These are phyloP conservation scores for Gonatopus flavifemur DNA, from an alignment of 1,140 invertebrate species.

Conservation along the genomic window DNA sequence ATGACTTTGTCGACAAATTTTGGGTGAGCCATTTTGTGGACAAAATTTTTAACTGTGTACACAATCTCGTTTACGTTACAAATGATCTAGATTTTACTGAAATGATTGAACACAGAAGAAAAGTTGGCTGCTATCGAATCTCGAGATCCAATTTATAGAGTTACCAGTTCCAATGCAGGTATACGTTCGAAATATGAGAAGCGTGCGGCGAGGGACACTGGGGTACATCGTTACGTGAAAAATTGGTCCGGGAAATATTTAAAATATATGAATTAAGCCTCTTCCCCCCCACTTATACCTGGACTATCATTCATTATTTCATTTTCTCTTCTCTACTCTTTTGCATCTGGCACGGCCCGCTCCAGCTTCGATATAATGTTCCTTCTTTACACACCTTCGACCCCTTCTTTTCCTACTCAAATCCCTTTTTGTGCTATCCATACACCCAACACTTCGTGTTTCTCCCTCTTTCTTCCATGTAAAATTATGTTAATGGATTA, in stretches of 20 bases:
- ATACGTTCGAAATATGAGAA: slow-evolving; percentile 19
- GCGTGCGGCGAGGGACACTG: slow-evolving; percentile 2
- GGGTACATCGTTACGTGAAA: slow-evolving; percentile 49
- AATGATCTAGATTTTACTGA: no score
- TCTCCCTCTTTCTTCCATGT: slow-evolving; percentile 39
- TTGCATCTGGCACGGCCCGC: slow-evolving; percentile 51
- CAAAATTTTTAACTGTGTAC: no score
- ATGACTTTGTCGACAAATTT: no score
- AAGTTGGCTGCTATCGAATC: slow-evolving; percentile 30
- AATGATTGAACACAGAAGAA: no score
- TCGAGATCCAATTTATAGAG: slow-evolving; percentile 46
- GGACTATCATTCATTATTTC: slow-evolving; percentile 45
- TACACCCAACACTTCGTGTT: no score
- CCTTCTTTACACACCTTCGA: slow-evolving; percentile 16
- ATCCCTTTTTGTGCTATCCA: no score
- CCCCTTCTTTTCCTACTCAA: not conserved
- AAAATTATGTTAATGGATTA: slow-evolving; percentile 62
- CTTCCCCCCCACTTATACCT: slow-evolving; percentile 24
- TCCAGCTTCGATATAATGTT: slow-evolving; percentile 45
- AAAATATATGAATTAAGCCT: slow-evolving; percentile 59
- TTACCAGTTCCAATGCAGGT: slow-evolving; percentile 55
- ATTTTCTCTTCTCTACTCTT: slow-evolving; percentile 45
- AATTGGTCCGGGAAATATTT: slow-evolving; percentile 46
- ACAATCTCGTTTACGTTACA: no score
- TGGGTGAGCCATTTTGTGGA: no score